phyloP scores from a whole-genome alignment of 2,113 vertebrate species.

The Boulengerochromis microlepis region DNA sequence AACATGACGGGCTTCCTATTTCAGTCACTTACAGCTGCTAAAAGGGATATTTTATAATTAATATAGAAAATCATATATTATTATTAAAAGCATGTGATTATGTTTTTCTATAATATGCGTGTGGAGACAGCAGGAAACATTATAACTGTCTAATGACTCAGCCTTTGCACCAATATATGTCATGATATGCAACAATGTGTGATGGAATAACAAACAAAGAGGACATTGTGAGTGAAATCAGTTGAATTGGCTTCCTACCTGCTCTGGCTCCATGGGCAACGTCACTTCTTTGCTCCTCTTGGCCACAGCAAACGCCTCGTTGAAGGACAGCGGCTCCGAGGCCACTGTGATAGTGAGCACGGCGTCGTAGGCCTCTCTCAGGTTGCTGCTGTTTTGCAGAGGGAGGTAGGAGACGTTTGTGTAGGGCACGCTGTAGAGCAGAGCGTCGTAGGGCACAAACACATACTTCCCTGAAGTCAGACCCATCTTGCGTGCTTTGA shows the following conservation, averaged over 20 bases:
- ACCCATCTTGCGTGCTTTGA: constrained; percentile 82
- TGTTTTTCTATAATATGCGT: background rate
- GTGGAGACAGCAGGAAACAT: background rate
- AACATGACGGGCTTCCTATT: background rate
- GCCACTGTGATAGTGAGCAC: constrained; percentile 86
- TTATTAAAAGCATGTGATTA: background rate
- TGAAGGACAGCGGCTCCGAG: constrained; percentile 81
- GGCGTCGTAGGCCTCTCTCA: constrained; percentile 82
- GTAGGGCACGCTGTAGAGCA: constrained; percentile 87
- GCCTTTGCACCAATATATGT: background rate
- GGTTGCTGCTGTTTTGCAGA: constrained; percentile 73
- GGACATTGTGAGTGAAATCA: background rate
- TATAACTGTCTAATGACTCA: background rate
- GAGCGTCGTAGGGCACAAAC: constrained; percentile 84
- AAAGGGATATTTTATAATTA: background rate
- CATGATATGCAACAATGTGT: background rate
- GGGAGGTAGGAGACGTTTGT: constrained; percentile 72
- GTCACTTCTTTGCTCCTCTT: constrained; percentile 69
- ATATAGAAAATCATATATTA: background rate
- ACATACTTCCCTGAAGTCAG: constrained; percentile 82
- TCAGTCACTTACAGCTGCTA: background rate
- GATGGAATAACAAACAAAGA: background rate
- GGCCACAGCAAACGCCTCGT: constrained; percentile 73
- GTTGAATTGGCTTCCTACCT: constrained; percentile 38
- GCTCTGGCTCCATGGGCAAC: constrained; percentile 29